Evolutionary conservation across 2,797 vertebrate species (phyloP).

Genomic region (Amniataba percoides): DNA sequence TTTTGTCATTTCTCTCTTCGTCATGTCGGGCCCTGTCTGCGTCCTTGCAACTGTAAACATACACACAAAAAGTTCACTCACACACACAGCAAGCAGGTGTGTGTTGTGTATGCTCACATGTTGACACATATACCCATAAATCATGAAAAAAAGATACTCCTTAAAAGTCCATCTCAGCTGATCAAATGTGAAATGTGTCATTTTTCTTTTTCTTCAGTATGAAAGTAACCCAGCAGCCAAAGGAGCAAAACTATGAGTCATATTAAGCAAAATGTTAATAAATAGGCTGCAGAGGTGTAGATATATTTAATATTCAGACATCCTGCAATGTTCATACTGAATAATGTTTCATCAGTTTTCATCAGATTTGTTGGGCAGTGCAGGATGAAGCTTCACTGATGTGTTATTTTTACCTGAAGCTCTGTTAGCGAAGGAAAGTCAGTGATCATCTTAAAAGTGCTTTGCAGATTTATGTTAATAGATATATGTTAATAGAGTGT

Average conservation of each 20-base stretch:
- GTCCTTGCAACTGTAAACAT: background rate
- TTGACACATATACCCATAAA: background rate
- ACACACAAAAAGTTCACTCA: slow-evolving; percentile 1
- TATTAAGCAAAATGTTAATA: background rate
- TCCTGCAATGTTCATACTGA: background rate
- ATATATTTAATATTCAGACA: background rate
- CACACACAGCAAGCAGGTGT: slow-evolving; percentile 5
- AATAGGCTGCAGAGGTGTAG: background rate
- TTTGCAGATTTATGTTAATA: background rate
- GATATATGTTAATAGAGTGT: too few relatives aligned
- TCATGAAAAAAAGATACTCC: background rate
- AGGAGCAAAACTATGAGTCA: background rate
- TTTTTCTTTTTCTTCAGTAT: background rate
- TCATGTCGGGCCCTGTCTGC: slow-evolving; percentile 4
- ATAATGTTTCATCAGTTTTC: slow-evolving; percentile 21
- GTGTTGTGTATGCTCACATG: background rate
- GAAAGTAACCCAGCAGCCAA: background rate
- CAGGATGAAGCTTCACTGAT: slow-evolving; percentile 1
- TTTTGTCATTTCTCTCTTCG: slow-evolving; percentile 15
- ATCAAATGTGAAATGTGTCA: too few relatives aligned
- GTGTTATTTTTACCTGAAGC: slow-evolving; percentile 7
- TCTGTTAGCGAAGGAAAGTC: background rate
- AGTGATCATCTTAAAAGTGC: background rate
- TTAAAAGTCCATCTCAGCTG: background rate
- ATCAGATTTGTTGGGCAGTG: slow-evolving; percentile 19